Base-by-base conservation (phyloP, 2,797 vertebrate species). In the Dermochelys coriacea region DNA sequence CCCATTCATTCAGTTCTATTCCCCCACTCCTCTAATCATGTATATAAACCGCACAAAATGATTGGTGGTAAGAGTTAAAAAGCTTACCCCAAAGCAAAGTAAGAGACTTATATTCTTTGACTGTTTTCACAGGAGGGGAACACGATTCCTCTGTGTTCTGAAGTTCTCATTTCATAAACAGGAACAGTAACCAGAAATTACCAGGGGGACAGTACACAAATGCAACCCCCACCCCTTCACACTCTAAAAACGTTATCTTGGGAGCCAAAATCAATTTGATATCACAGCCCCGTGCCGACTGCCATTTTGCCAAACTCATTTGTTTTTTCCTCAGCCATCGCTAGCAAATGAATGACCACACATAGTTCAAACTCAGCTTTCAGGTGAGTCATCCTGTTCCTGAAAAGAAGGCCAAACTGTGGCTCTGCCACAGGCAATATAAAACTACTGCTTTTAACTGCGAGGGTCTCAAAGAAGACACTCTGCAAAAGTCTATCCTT, bases 11-110 rank as follows among this genome's bases (percentile, higher is more conserved):
- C 14, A 61, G 29, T 31, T 61, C 59, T 61, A 61, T 61, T 61
- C 29, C 6, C 14, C 31, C 8, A 18, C 14, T 23, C 54, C 0
- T 0, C 37, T 37, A 50, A 71, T 0, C 77, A 0, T 0, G 21
- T 88, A 88, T 81, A 12, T 82, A 91, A 89, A 52, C 29, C 91
- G 81, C 78, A 55, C 6, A 52, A 80, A 89, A 37, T n/a, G 85
- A 8, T 57, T 85, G 1, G 3, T 27, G 59, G 54, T 23, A 21
- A 85, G 64, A 88, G 21, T 83, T 80, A 77, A 89, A 89, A 45
- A 74, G 81, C 27, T 85, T 78, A 59, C 49, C 61, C 6, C 82
- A 92, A 37, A 78, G 11, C 50, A 74, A 80, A 15, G 45, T 87
- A 23, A 14, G 7, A 0, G 37, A 59, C 45, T 83, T 85, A 41